These are phyloP conservation scores for Petrolisthes cinctipes DNA, from an alignment of 2,888 invertebrate species.

Conservation along the genomic window DNA sequence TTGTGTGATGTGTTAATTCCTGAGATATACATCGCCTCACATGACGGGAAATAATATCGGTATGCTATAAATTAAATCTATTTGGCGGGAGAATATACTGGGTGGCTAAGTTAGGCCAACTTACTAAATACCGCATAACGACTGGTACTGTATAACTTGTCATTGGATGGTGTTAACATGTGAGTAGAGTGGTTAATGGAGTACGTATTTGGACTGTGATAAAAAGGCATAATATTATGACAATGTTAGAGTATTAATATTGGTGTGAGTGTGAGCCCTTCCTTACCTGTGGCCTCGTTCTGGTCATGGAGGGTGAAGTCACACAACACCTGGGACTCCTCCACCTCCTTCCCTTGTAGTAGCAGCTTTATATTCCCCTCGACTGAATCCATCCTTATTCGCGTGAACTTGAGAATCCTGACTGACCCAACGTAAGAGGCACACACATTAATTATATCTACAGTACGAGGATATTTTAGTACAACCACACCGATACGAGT, in stretches of 20 bases:
- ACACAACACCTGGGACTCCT: conserved; percentile 75
- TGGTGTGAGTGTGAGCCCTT: not conserved
- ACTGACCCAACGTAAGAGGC: conserved; percentile 5
- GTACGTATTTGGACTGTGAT: not conserved
- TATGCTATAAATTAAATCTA: too few relatives aligned
- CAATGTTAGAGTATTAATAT: not conserved
- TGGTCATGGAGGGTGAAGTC: conserved; percentile 88
- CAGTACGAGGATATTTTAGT: too few relatives aligned
- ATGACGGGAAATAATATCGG: too few relatives aligned
- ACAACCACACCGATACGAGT: too few relatives aligned
- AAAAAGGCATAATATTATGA: not conserved
- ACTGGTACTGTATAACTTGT: too few relatives aligned
- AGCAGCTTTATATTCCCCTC: conserved; percentile 63
- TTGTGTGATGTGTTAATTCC: too few relatives aligned
- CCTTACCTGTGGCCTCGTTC: conserved; percentile 79
- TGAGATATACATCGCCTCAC: too few relatives aligned
- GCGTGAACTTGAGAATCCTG: conserved; percentile 65
- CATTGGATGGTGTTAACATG: too few relatives aligned
- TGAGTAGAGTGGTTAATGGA: not conserved
- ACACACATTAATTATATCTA: too few relatives aligned
- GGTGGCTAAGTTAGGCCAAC: too few relatives aligned
- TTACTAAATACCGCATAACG: too few relatives aligned
- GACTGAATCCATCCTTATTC: conserved; percentile 62
- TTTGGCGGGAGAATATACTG: too few relatives aligned
- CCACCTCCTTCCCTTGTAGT: conserved; percentile 62